These are phyloP conservation scores for Manis crassicaudata DNA, from an alignment of 2,797 vertebrate genomes.

Conservation along the genomic window DNA sequence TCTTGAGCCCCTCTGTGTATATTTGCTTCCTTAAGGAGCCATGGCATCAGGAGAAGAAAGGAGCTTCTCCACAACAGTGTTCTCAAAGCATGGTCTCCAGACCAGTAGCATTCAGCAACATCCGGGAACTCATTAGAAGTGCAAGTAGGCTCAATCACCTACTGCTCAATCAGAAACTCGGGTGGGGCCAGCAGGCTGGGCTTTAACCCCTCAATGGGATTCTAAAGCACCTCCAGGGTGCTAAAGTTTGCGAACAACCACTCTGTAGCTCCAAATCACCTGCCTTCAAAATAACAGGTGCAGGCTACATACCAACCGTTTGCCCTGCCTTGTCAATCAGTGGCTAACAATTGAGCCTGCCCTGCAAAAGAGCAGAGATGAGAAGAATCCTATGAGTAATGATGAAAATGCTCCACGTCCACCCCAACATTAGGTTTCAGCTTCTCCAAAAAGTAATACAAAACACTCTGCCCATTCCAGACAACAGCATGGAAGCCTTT, in stretches of 20 bases:
- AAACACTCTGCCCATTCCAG: constrained; percentile 29
- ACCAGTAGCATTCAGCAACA: not conserved
- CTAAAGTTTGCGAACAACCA: not conserved
- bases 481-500: constrained; percentile 76
- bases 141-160: not conserved
- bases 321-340: constrained; percentile 27
- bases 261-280: not conserved
- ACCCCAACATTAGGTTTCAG: constrained; percentile 2
- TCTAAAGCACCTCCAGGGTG: not conserved
- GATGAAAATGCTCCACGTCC: not conserved
- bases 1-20: not conserved
- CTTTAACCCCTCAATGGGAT: not conserved
- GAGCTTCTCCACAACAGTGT: not conserved
- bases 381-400: not conserved
- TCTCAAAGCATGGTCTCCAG: not conserved
- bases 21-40: not conserved
- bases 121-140: not conserved
- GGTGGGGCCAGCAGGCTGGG: not conserved
- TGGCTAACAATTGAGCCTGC: not conserved
- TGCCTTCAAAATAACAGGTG: not conserved
- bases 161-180: not conserved
- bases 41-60: not conserved
- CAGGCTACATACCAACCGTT: not conserved
- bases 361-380: not conserved
- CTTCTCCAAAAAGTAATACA: constrained; percentile 45